Evolutionary conservation across 2,113 vertebrate species (phyloP).

Genomic region (Circaetus cinerascens): DNA sequence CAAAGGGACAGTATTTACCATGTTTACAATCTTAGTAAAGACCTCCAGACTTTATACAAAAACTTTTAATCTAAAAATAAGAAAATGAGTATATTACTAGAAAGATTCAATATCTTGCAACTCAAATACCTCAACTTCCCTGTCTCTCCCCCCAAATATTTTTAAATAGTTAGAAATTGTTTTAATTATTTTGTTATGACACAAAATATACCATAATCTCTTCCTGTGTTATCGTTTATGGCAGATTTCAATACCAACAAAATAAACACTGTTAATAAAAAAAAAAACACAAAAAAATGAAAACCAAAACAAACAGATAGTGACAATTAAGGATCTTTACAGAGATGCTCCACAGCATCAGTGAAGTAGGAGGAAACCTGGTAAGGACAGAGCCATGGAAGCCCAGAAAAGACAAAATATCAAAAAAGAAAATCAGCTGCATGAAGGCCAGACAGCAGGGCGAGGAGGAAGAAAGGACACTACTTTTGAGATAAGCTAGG

Average conservation of each 20-base stretch:
- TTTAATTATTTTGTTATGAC: not conserved
- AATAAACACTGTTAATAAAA: not conserved
- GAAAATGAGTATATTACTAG: not conserved
- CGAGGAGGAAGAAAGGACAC: not conserved
- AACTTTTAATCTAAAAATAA: not conserved
- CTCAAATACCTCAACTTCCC: not conserved
- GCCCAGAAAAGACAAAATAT: not conserved
- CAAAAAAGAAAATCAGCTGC: not conserved
- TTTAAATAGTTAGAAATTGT: not conserved
- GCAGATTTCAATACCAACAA: not conserved
- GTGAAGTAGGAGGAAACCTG: not conserved
- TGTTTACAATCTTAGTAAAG: not conserved
- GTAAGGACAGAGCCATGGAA: not conserved
- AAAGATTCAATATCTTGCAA: not conserved
- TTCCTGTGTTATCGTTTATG: not conserved
- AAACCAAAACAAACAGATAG: not conserved
- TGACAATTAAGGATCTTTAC: not conserved
- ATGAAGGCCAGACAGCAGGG: not conserved
- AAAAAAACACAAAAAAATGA: accelerated
- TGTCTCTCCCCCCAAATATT: accelerated
- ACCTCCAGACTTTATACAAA: not conserved
- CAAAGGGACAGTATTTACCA: not conserved
- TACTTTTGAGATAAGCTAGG: not conserved
- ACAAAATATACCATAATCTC: not conserved
- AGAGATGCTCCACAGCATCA: not conserved